Percentiles rank a stretch among this genome's conserved stretches.
phyloP scores from a whole-genome alignment of 2,113 vertebrate species.

The Rhea pennata region DNA sequence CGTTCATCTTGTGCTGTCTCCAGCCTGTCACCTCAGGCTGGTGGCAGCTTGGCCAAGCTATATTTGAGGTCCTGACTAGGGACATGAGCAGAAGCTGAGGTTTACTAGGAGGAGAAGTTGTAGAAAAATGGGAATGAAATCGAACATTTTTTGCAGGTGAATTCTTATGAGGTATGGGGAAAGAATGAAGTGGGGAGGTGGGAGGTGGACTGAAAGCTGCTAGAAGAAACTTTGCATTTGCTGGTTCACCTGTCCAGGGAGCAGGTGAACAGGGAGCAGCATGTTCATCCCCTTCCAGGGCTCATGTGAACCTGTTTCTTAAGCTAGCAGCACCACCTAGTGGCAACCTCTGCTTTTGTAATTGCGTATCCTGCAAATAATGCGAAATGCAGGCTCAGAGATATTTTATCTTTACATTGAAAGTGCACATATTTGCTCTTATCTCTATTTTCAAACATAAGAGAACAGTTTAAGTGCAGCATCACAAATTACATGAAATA shows the following conservation, averaged over 20 bases:
- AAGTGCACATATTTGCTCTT: neutral
- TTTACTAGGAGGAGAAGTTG: neutral
- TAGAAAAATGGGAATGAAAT: neutral
- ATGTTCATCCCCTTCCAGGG: neutral
- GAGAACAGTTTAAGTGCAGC: neutral
- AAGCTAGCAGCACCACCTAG: conserved; percentile 58
- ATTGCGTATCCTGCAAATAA: neutral
- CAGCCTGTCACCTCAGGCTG: too few relatives aligned
- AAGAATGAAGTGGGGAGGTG: neutral
- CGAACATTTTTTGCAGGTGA: neutral
- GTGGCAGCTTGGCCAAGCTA: neutral
- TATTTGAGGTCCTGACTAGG: accelerated
- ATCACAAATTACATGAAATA: neutral
- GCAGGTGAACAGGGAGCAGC: neutral
- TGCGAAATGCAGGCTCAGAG: neutral
- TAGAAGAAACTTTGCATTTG: neutral
- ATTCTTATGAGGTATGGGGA: neutral
- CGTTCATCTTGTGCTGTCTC: neutral
- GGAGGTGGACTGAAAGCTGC: neutral
- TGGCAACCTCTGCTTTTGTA: neutral
- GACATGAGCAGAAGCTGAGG: neutral
- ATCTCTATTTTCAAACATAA: neutral
- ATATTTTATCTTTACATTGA: neutral
- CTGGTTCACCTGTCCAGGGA: neutral
- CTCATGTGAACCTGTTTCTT: neutral